phyloP scores from a whole-genome alignment of 2,113 vertebrate genomes.

The Ceuthmochares aereus region DNA sequence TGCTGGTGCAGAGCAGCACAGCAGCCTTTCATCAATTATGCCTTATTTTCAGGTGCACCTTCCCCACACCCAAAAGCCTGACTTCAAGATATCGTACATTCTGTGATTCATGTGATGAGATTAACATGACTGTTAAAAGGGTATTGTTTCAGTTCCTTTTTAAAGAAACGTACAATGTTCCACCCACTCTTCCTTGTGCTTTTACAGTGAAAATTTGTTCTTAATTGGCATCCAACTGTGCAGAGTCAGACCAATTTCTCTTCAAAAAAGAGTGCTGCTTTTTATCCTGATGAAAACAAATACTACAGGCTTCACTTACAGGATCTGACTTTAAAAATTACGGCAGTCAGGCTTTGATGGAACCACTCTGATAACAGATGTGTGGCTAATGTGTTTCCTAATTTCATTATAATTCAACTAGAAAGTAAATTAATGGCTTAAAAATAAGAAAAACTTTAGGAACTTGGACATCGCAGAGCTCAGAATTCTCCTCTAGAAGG shows the following conservation, averaged over 20 bases:
- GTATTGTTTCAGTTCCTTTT: background rate
- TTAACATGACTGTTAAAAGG: background rate
- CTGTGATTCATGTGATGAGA: background rate
- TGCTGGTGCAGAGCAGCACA: background rate
- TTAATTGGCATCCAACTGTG: conserved; percentile 45
- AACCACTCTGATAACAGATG: background rate
- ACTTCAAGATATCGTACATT: background rate
- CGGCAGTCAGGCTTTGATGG: conserved; percentile 11
- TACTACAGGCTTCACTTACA: background rate
- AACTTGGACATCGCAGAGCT: background rate
- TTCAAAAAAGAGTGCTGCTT: background rate
- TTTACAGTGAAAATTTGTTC: conserved; percentile 1
- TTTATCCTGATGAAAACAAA: conserved; percentile 28
- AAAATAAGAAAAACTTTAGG: background rate
- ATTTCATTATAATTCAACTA: background rate
- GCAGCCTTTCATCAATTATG: background rate
- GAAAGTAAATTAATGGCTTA: background rate
- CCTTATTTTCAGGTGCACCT: background rate
- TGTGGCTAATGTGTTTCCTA: background rate
- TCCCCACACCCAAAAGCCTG: background rate
- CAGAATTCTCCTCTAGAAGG: background rate
- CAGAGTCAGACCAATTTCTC: conserved; percentile 18
- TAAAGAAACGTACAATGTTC: background rate
- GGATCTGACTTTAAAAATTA: conserved; percentile 24
- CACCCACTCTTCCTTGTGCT: background rate